phyloP scores from a whole-genome alignment of 2,888 invertebrate genomes.

The Hecatera dysodea region DNA sequence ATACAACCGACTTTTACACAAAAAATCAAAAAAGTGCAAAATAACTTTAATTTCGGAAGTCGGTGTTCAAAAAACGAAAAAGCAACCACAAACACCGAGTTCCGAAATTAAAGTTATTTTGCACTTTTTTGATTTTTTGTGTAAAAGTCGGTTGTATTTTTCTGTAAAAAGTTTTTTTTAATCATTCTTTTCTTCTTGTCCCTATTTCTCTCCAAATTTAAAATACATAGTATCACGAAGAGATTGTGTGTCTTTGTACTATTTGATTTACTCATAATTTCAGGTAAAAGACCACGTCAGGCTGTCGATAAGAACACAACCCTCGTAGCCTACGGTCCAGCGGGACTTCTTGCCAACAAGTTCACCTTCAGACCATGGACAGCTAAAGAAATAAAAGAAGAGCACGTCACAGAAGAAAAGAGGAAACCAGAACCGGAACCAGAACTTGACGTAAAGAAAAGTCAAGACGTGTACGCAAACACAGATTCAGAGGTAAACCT shows the following conservation, averaged over 20 bases:
- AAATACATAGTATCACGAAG: too few relatives aligned
- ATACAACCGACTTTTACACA: too few relatives aligned
- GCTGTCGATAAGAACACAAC: constrained; percentile 1
- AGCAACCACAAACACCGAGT: too few relatives aligned
- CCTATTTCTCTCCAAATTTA: neutral
- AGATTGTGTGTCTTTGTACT: neutral
- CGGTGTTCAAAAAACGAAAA: too few relatives aligned
- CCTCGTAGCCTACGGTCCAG: constrained; percentile 71
- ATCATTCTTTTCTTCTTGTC: neutral
- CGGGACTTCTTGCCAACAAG: constrained; percentile 59
- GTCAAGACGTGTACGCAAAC: constrained; percentile 57
- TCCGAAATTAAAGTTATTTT: too few relatives aligned
- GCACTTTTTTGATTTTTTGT: too few relatives aligned
- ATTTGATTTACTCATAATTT: neutral
- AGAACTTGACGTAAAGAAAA: constrained; percentile 28
- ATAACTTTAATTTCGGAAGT: too few relatives aligned
- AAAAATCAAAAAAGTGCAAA: too few relatives aligned
- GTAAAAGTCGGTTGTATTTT: too few relatives aligned
- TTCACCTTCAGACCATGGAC: constrained; percentile 53
- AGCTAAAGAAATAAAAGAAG: constrained; percentile 18
- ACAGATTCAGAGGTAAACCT: constrained; percentile 70
- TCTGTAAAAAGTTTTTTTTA: too few relatives aligned
- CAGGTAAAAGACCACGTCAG: constrained; percentile 27
- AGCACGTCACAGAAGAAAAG: constrained; percentile 10
- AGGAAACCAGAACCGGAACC: constrained; percentile 30